Evolutionary conservation across 2,797 vertebrate species (phyloP), one percentile per base, ranked within the genome.

Genomic region (Parauchenoglanis punctatus): DNA sequence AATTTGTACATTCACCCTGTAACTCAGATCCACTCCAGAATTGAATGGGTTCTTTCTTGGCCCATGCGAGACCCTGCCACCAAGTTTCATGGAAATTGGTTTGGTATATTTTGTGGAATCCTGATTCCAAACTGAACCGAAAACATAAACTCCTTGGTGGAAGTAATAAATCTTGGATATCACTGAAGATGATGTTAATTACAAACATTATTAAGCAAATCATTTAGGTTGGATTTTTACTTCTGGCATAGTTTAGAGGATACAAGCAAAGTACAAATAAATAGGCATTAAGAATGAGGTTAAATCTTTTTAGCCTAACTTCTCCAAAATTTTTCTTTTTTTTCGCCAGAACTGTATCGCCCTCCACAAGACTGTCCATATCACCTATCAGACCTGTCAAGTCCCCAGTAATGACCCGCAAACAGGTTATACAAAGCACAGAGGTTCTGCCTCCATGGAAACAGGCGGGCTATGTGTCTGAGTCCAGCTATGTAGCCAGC

Each of bases 371-470:
- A 93, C 92, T 97, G 87, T 98, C 97, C 0, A 95, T 98, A 28
- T 99, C 98, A 5, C 97, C 98, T 77, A 97, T 99, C 91, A 96
- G 97, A 95, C 96, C 98, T 2, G 97, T 99, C 54, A 99, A 95
- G 92, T 99, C 98, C 56, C 98, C 98, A 0, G 18, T 97, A 68
- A 95, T 97, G 86, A 91, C 92, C 59, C 96, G 97, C 52, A 97
- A 97, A 94, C 93, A 96, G 90, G 91, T 96, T 40, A 88, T 63
- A 0, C 90, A 88, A 77, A 94, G 94, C 46, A 83, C 96, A 0
- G 98, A 99, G 81, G 97, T 98, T 28, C 95, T 96, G 87, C 98
- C 98, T 0, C 98, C 98, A 44, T 99, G 98, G 98, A 99, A 97
- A 90, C 97, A 97, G 89, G 97, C 94, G 58, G 97, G 95, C 83